These are phyloP conservation scores for Yasuhikotakia modesta DNA, from an alignment of 2,797 vertebrate species.

Conservation along the genomic window DNA sequence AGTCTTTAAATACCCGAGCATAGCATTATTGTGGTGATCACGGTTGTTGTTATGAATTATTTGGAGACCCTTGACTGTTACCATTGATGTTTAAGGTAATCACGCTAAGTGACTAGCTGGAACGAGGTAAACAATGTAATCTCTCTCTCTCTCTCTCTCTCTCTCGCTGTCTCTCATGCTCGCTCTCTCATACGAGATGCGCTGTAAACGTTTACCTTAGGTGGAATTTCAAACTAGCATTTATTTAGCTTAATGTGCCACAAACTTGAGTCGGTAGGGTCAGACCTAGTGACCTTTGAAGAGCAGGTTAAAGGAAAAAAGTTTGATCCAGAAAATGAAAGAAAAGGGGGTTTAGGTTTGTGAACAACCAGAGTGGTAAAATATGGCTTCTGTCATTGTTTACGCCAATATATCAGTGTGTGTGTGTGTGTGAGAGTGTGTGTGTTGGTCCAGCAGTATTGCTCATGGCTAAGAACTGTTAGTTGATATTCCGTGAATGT, in stretches of 20 bases:
- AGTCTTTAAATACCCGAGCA: constrained; percentile 79
- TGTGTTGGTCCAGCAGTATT: constrained; percentile 69
- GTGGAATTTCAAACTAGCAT: background rate
- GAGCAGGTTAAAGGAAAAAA: background rate
- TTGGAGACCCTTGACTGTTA: constrained; percentile 70
- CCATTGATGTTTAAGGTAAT: constrained; percentile 78
- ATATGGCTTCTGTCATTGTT: background rate
- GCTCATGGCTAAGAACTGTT: constrained; percentile 80
- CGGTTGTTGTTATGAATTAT: constrained; percentile 75
- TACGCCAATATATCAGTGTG: background rate
- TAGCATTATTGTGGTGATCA: constrained; percentile 79
- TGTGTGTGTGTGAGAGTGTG: constrained; percentile 42
- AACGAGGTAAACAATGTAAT: constrained; percentile 65
- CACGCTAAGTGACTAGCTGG: constrained; percentile 77
- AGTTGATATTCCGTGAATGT: constrained; percentile 84
- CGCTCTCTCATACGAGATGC: background rate
- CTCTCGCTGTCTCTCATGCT: background rate
- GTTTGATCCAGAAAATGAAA: constrained; percentile 3
- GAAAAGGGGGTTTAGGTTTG: background rate
- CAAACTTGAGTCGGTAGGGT: constrained; percentile 61
- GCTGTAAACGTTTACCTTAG: background rate
- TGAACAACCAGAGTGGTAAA: constrained; percentile 19
- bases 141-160: background rate
- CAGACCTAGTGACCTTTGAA: constrained; percentile 63
- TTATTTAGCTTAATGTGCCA: constrained; percentile 49